Evolutionary conservation across 2,113 vertebrate species (phyloP).

Genomic region (Rhea americana): DNA sequence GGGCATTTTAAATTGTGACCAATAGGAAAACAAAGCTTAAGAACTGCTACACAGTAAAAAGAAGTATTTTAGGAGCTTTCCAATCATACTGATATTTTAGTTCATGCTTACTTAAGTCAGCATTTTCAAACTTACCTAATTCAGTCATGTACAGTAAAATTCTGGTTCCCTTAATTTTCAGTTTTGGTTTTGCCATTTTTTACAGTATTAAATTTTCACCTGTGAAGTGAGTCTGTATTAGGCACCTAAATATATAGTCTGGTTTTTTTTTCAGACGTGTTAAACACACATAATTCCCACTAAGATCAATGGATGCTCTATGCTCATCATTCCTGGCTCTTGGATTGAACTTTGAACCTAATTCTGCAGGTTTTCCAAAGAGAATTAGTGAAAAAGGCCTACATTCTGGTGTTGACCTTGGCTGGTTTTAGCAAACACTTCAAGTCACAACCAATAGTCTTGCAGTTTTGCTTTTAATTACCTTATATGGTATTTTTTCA

Average conservation of each 20-base stretch:
- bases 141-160: background rate
- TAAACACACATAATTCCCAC: background rate
- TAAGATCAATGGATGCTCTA: background rate
- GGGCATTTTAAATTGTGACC: background rate
- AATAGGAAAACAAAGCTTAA: background rate
- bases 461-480: rapidly evolving
- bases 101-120: background rate
- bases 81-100: background rate
- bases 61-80: background rate
- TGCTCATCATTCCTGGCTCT: background rate
- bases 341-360: background rate
- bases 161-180: background rate
- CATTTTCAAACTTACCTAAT: background rate
- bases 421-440: background rate
- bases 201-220: background rate
- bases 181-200: background rate
- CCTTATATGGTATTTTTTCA: background rate
- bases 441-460: background rate
- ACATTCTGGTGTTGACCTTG: background rate
- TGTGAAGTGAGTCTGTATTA: background rate
- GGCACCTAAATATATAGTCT: background rate
- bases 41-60: background rate
- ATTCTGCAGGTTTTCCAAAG: background rate
- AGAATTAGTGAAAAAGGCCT: background rate
- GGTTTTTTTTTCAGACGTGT: background rate